Base-by-base conservation (phyloP, 2,888 invertebrate genomes). In the Leptopilina drosophilae region DNA sequence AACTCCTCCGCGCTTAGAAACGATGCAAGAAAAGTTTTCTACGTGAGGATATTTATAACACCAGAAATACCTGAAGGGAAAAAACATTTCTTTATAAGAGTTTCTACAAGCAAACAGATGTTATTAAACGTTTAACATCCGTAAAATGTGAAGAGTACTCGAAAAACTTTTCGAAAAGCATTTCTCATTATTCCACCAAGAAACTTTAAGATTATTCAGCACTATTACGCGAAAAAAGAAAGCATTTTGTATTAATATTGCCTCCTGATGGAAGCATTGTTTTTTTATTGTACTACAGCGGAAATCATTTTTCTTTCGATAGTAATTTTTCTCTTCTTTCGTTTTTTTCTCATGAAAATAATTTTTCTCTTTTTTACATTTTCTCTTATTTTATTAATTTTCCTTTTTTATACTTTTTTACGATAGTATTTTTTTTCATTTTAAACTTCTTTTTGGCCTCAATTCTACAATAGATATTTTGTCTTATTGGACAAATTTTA, bases 1-100 rank as follows among this genome's bases (percentile, higher is more conserved):
- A 85, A 84, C 82, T 84, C 83, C 83, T 66, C 33, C 73, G 81
- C 78, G 76, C 73, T 73, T 67, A 78, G 64, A 77, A 78, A 73
- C 78, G 78, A 78, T 80, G 82, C 78, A 78, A 80, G 79, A 67
- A 78, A 80, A 82, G 80, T 80, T 79, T 80, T 66, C 65, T 56
- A 33, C 75, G 78, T 82, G 79, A 79, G 65, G 82, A 80, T 82
- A 80, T 82, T 80, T 82, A 79, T 78, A 77, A 75, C 62, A 79
- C 69, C 78, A 66, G 73, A 78, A 49, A 73, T 64, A 76, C 64
- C 77, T 67, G 59, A 59, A 66, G 77, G 67, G 78, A 67, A 80
- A 80, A 73, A 73, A 33, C 49, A 56, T 56, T 73, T 33, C 56
- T n/a, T 11, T 53, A 6, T n/a, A 15, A 62, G 33, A 73, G 73